phyloP scores from a whole-genome alignment of 2,797 vertebrate species.

The Lepidocolaptes lacrymiger region DNA sequence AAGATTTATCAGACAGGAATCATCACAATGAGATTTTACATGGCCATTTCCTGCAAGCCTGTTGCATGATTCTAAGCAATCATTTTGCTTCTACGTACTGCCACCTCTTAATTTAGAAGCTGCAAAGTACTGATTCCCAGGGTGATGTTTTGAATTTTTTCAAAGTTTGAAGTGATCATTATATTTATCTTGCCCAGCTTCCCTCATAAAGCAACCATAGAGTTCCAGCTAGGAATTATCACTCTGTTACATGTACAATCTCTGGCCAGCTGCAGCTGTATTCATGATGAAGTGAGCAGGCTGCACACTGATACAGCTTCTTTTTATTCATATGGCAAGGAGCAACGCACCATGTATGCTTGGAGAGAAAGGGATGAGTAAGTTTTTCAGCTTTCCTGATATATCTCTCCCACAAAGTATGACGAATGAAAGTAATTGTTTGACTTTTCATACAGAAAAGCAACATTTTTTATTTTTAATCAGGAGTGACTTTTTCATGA shows the following conservation, averaged over 20 bases:
- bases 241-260: neutral
- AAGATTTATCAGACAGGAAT: neutral
- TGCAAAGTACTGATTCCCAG: neutral
- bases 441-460: neutral
- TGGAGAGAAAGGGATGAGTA: neutral
- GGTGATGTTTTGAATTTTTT: neutral
- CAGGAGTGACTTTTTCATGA: neutral
- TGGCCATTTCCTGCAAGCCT: neutral
- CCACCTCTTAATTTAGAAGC: neutral
- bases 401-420: neutral
- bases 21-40: neutral
- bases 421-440: neutral
- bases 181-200: neutral
- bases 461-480: neutral
- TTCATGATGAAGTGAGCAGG: neutral
- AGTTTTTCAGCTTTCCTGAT: neutral
- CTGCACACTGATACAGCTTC: neutral
- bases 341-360: neutral
- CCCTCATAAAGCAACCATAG: neutral
- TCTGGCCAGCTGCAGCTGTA: neutral
- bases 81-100: neutral
- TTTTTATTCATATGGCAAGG: neutral
- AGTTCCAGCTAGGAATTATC: slow-evolving; percentile 4
- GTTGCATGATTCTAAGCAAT: neutral
- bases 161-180: neutral